Percentiles rank a stretch among this genome's conserved stretches.
These are phyloP conservation scores for Crax fasciolata DNA, from an alignment of 2,797 vertebrate genomes.

Conservation along the genomic window DNA sequence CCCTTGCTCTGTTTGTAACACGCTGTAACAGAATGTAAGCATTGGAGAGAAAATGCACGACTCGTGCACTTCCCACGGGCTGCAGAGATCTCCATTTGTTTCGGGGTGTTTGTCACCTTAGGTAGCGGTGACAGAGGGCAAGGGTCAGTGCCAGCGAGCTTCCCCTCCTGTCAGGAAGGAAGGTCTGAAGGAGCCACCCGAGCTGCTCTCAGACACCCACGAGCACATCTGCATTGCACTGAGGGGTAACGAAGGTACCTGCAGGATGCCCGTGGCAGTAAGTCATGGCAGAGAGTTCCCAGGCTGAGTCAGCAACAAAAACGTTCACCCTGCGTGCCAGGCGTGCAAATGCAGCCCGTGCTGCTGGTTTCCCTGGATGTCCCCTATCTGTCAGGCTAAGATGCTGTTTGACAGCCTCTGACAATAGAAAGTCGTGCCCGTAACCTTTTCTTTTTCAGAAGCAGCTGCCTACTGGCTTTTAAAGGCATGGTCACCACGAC, in stretches of 20 bases:
- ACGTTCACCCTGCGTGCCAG: accelerated
- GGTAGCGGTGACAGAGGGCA: background rate
- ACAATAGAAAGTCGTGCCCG: accelerated
- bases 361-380: background rate
- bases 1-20: too few species aligned
- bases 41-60: accelerated
- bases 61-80: accelerated
- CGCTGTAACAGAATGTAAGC: accelerated
- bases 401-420: background rate
- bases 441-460: background rate
- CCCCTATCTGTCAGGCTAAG: accelerated
- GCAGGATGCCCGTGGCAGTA: background rate
- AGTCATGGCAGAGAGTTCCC: background rate
- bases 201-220: accelerated
- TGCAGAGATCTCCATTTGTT: background rate
- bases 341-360: accelerated
- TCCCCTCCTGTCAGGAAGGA: background rate
- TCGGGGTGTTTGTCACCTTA: background rate
- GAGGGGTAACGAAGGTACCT: background rate
- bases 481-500: background rate
- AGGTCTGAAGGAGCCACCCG: background rate
- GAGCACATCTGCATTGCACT: accelerated
- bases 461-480: background rate
- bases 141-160: background rate
- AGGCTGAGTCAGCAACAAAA: background rate